Evolutionary conservation across 2,888 invertebrate genomes (phyloP).

Genomic region (Cryptocephalus moraei): DNA sequence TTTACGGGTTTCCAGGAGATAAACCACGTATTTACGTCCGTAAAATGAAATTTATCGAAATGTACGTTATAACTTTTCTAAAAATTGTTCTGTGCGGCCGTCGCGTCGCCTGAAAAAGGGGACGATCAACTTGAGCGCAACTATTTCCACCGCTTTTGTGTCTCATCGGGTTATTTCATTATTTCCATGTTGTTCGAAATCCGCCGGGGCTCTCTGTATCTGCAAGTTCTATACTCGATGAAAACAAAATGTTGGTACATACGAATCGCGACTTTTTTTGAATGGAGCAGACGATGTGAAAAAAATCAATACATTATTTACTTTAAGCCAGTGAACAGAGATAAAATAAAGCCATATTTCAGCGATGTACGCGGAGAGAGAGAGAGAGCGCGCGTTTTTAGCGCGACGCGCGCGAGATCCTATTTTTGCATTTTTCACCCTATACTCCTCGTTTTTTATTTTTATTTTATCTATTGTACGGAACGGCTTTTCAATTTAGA

Average conservation of each 20-base stretch:
- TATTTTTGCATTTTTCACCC: constrained; percentile 8
- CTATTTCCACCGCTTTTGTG: too few species aligned
- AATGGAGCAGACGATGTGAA: background rate
- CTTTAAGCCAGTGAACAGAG: constrained; percentile 7
- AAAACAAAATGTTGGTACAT: background rate
- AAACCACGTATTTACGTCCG: too few species aligned
- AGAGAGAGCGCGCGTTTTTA: too few species aligned
- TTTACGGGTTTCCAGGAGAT: too few species aligned
- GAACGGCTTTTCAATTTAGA: constrained; percentile 18
- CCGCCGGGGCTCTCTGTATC: too few species aligned
- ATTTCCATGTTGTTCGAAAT: too few species aligned
- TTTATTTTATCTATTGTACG: constrained; percentile 14
- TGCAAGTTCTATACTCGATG: background rate
- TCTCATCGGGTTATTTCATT: too few species aligned
- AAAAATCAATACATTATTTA: constrained; percentile 7
- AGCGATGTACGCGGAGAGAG: constrained; percentile 1
- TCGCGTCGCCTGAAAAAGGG: too few species aligned
- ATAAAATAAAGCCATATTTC: constrained; percentile 9
- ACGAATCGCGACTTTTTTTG: background rate
- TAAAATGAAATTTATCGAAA: too few species aligned
- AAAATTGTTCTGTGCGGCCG: too few species aligned
- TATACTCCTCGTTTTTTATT: constrained; percentile 2
- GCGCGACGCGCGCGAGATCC: constrained; percentile 7
- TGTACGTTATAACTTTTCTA: too few species aligned
- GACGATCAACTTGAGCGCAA: too few species aligned